Base-by-base conservation (phyloP, 2,113 vertebrate species). In the Lycocorax pyrrhopterus region DNA sequence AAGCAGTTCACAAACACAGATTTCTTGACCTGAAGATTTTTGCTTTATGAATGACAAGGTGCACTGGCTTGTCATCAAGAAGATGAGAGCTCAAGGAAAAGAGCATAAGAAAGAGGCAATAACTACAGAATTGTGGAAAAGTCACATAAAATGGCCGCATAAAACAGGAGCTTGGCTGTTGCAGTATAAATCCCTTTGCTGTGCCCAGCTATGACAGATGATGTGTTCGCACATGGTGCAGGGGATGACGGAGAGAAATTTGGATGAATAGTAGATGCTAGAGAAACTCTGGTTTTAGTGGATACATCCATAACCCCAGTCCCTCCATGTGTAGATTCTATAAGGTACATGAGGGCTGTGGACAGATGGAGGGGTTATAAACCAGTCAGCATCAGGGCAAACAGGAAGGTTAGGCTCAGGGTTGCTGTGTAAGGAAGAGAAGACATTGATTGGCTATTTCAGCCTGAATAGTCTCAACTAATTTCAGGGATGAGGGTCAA, bases 251-350 rank as follows among this genome's bases (percentile, higher is more conserved):
- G 20, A 76, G 47, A 84, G 8, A 41, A 80, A 58, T 29, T 67
- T 56, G 2, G 1, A 16, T 8, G 1, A 22, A 30, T 4, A 26
- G 6, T 27, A 37, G 81, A 49, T 44, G 8, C 5, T 35, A 27
- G 32, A 59, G 41, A 6, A 13, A 16, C 10, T 29, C 32, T 25
- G 20, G 9, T 43, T 66, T 76, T 66, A 44, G 44, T 53, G 51
- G 12, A 30, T 75, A 20, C 6, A 62, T n/a, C 10, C 1, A 2
- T n/a, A 30, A 20, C 4, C 1, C 3, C 19, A 13, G 35, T 32
- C 18, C 20, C 12, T 92, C 25, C 26, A 6, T 1, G 1, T 10
- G 8, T 39, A 20, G 4, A 64, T 77, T 73, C 35, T 52, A 2
- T 53, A 64, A 49, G 23, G 41, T 35, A 13, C 5, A 3, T 30